phyloP scores from a whole-genome alignment of 2,888 invertebrate species.

The Aplocera efformata region DNA sequence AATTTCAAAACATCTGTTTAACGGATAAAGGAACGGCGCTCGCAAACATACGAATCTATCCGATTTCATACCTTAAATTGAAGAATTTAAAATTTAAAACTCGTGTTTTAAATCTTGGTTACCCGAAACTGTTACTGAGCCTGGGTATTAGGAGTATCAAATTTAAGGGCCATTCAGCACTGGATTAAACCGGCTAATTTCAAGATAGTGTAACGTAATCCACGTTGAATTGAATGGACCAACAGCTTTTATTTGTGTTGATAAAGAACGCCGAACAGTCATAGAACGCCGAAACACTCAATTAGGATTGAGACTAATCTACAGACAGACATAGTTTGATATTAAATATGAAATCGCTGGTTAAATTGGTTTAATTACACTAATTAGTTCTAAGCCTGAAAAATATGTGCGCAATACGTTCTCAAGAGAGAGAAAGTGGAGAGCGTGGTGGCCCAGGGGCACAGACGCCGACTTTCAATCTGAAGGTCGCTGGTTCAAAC shows the following conservation, averaged over 20 bases:
- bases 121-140: slow-evolving; percentile 53
- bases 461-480: too few relatives aligned
- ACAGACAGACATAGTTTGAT: too few relatives aligned
- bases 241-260: slow-evolving; percentile 15
- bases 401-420: too few relatives aligned
- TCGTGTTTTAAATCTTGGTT: slow-evolving; percentile 14
- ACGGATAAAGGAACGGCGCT: slow-evolving; percentile 2
- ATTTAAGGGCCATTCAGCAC: slow-evolving; percentile 35
- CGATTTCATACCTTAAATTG: slow-evolving; percentile 22
- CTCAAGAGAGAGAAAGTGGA: too few relatives aligned
- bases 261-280: slow-evolving; percentile 12
- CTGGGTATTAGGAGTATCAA: slow-evolving; percentile 38
- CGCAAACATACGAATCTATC: neutral
- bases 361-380: too few relatives aligned
- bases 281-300: too few relatives aligned
- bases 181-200: slow-evolving; percentile 42
- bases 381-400: too few relatives aligned
- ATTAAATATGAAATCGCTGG: too few relatives aligned
- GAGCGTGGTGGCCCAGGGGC: too few relatives aligned
- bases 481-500: too few relatives aligned
- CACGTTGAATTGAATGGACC: slow-evolving; percentile 9
- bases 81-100: slow-evolving; percentile 16
- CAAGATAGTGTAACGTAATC: slow-evolving; percentile 26
- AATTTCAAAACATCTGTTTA: neutral
- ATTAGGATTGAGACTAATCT: too few relatives aligned